These are phyloP conservation scores for Hyla sarda DNA, from an alignment of 2,113 vertebrate genomes.

Conservation along the genomic window DNA sequence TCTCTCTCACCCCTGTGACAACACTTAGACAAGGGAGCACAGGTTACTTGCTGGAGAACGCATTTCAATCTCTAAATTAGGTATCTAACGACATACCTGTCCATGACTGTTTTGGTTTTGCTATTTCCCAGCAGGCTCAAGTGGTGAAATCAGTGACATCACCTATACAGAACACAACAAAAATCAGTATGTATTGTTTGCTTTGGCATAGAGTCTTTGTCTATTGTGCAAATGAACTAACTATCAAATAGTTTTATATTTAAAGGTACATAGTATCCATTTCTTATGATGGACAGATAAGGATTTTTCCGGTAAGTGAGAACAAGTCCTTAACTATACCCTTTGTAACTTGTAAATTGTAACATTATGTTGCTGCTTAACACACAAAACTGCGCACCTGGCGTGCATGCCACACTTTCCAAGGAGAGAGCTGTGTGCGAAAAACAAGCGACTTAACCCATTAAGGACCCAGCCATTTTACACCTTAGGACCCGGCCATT, in stretches of 20 bases:
- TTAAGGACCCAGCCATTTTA: too few species aligned
- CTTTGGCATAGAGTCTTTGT: background rate
- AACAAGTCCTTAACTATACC: background rate
- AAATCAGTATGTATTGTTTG: slow-evolving; percentile 50
- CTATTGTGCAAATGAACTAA: background rate
- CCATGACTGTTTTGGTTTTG: background rate
- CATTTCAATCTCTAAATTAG: background rate
- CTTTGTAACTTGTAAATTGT: too few species aligned
- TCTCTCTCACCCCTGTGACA: slow-evolving; percentile 30
- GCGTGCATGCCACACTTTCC: too few species aligned
- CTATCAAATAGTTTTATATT: slow-evolving; percentile 1
- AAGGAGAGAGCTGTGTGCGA: too few species aligned
- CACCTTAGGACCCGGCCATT: too few species aligned
- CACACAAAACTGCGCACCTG: too few species aligned
- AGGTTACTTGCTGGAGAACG: slow-evolving; percentile 30
- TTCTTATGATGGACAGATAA: slow-evolving; percentile 58
- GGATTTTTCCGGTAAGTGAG: slow-evolving; percentile 59
- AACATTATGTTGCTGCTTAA: too few species aligned
- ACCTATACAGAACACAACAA: slow-evolving; percentile 55
- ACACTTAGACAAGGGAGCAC: slow-evolving; percentile 48
- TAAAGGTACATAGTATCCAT: slow-evolving; percentile 62
- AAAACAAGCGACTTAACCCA: too few species aligned
- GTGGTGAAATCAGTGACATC: slow-evolving; percentile 53
- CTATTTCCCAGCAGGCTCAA: slow-evolving; percentile 23
- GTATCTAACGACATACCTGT: background rate